These are phyloP conservation scores for Heliocidaris tuberculata DNA, from an alignment of 35 echinoderm and acorn worm species.

Conservation along the genomic window DNA sequence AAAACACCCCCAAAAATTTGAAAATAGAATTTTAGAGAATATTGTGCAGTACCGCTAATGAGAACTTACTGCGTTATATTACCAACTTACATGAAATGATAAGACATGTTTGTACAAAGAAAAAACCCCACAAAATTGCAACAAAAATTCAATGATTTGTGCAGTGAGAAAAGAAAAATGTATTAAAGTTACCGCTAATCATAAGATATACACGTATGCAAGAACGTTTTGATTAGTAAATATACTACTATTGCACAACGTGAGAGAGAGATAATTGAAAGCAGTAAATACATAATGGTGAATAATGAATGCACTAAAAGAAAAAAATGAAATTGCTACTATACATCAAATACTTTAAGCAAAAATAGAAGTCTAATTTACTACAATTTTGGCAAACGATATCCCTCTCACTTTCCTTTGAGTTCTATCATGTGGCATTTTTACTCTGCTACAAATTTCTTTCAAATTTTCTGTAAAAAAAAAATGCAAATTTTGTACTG, in stretches of 20 bases:
- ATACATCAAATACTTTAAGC: neutral
- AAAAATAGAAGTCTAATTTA: constrained; percentile 14
- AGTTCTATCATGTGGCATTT: neutral
- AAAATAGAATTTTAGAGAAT: neutral
- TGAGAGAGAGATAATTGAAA: constrained; percentile 12
- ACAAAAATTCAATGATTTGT: neutral
- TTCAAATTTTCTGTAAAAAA: neutral
- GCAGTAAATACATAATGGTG: neutral
- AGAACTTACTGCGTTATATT: neutral
- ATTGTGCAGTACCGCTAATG: neutral
- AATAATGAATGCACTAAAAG: constrained; percentile 13
- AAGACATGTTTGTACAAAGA: neutral
- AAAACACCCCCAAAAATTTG: too few relatives aligned
- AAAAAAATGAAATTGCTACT: constrained; percentile 4
- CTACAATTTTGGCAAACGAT: neutral
- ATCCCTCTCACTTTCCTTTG: neutral
- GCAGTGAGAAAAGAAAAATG: neutral
- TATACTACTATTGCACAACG: constrained; percentile 16
- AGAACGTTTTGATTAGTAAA: constrained; percentile 6
- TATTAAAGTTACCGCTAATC: neutral
- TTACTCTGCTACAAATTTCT: neutral
- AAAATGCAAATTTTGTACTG: neutral
- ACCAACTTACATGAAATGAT: neutral
- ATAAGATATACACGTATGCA: neutral
- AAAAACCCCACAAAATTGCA: neutral